Percentiles rank a stretch among this genome's conserved stretches.
phyloP scores from a whole-genome alignment of 2,797 vertebrate genomes.

The Cossypha heuglini region DNA sequence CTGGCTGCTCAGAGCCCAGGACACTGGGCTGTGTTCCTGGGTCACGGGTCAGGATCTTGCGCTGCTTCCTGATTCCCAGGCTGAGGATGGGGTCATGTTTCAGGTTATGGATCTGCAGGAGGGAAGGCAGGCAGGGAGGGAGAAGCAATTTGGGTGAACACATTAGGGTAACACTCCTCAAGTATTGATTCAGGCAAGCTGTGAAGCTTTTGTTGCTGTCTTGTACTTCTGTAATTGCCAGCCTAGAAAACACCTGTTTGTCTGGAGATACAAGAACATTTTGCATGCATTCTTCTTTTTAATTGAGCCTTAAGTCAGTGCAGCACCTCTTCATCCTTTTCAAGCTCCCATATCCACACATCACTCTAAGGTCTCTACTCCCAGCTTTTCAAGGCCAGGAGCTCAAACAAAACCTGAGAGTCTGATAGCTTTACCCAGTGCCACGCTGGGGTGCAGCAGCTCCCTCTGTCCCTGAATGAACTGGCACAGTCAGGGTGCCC shows the following conservation, averaged over 20 bases:
- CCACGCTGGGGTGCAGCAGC: neutral
- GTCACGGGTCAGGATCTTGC: neutral
- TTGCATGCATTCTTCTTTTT: neutral
- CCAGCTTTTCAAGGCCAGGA: neutral
- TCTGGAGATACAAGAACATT: neutral
- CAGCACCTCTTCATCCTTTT: neutral
- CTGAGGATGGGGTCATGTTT: neutral
- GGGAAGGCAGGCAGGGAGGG: neutral
- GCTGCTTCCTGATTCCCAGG: neutral
- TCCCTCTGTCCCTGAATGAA: neutral
- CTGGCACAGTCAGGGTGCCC: neutral
- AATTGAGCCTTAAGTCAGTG: neutral
- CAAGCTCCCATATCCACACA: neutral
- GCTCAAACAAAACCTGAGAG: neutral
- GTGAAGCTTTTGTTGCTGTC: neutral
- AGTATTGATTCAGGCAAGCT: neutral
- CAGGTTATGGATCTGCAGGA: conserved; percentile 30
- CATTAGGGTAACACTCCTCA: neutral
- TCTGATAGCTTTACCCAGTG: neutral
- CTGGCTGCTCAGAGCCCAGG: neutral
- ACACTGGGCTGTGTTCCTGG: neutral
- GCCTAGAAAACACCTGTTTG: neutral
- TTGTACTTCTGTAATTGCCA: neutral
- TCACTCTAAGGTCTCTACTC: neutral
- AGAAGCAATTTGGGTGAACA: neutral